phyloP scores from a whole-genome alignment of 2,797 vertebrate species.

The Hybognathus amarus region DNA sequence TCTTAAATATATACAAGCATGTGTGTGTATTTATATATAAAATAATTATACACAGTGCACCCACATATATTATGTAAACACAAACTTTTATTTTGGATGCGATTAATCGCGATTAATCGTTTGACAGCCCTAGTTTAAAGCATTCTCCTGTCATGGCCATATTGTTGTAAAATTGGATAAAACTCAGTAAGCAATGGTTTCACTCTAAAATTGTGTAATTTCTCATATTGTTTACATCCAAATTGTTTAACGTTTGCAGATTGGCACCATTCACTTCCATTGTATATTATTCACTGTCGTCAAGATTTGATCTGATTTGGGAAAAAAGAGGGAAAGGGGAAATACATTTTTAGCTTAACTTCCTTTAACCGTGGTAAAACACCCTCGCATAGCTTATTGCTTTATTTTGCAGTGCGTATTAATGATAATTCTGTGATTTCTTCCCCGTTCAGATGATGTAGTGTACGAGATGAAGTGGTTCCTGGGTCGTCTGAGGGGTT shows the following conservation, averaged over 20 bases:
- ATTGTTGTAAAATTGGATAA: not conserved
- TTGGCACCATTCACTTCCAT: not conserved
- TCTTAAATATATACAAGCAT: too few relatives aligned
- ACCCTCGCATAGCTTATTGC: not conserved
- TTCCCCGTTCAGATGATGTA: conserved; percentile 78
- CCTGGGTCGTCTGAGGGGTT: conserved; percentile 75
- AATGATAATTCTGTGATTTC: not conserved
- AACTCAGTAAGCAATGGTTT: not conserved
- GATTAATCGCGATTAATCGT: too few relatives aligned
- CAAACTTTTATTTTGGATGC: too few relatives aligned
- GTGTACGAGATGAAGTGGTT: conserved; percentile 91
- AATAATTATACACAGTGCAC: too few relatives aligned
- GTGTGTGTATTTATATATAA: too few relatives aligned
- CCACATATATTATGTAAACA: too few relatives aligned
- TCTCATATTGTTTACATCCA: not conserved
- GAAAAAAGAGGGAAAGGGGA: not conserved
- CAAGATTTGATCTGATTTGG: not conserved
- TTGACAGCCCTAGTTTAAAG: not conserved
- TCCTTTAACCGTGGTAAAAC: not conserved
- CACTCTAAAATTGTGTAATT: not conserved
- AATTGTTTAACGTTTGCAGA: not conserved
- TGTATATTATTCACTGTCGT: not conserved
- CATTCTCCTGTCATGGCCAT: not conserved
- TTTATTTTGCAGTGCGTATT: not conserved
- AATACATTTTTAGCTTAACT: not conserved